phyloP scores from a whole-genome alignment of 1,140 invertebrate species.

The Drosophila ohnishii region DNA sequence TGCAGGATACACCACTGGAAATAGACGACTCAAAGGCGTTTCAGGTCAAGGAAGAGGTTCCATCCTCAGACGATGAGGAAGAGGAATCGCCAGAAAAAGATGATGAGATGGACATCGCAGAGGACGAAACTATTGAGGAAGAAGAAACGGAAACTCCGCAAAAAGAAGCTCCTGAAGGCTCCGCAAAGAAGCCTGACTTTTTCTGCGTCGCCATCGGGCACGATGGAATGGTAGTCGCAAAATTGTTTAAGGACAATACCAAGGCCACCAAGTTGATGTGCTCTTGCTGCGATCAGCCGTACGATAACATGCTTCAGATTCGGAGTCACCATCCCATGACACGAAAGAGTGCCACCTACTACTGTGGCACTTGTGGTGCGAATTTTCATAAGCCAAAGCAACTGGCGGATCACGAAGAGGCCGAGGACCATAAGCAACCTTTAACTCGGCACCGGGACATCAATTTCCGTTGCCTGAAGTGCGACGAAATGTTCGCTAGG shows the following conservation, averaged over 20 bases:
- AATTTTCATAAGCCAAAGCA: background rate
- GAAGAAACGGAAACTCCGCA: background rate
- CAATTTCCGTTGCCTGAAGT: conserved; percentile 15
- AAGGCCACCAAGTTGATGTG: conserved; percentile 13
- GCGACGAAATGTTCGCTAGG: background rate
- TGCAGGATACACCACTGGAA: conserved; percentile 14
- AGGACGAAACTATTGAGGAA: background rate
- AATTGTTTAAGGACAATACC: conserved; percentile 18
- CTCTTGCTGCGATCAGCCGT: conserved; percentile 20
- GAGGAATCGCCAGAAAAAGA: background rate
- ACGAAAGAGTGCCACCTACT: conserved; percentile 11
- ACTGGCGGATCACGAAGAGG: background rate
- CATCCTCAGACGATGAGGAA: conserved; percentile 8
- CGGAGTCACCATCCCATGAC: conserved; percentile 2
- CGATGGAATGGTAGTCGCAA: conserved; percentile 12
- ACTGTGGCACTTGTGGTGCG: conserved; percentile 5
- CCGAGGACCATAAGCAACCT: background rate
- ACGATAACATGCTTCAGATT: conserved; percentile 7
- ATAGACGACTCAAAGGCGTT: conserved; percentile 30
- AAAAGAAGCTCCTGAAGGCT: background rate
- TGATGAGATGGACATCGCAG: background rate
- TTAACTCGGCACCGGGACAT: background rate
- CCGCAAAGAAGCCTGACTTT: background rate
- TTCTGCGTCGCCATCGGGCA: conserved; percentile 11
- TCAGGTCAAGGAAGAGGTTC: conserved; percentile 7